A percentile compares a stretch with the other conserved stretches of the same genome.
Evolutionary conservation across 2,113 vertebrate species (phyloP).

Genomic region (Bubo bubo): DNA sequence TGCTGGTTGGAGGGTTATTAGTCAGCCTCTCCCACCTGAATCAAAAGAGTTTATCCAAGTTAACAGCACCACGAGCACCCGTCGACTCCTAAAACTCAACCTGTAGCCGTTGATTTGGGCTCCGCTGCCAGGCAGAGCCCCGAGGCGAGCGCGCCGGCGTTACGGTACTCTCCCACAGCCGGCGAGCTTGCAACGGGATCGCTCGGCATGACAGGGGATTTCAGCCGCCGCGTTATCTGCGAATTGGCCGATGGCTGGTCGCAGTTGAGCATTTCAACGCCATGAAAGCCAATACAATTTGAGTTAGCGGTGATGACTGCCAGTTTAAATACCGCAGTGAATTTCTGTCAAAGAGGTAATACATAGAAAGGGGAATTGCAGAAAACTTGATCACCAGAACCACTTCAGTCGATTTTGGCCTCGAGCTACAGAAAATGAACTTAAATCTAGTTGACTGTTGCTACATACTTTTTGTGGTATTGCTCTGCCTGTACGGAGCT

Average conservation of each 20-base stretch:
- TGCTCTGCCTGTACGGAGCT: conserved; percentile 41
- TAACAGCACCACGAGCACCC: neutral
- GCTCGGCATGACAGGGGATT: conserved; percentile 77
- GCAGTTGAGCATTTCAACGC: conserved; percentile 79
- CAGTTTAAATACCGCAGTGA: conserved; percentile 83
- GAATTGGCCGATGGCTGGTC: conserved; percentile 79
- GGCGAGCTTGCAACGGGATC: conserved; percentile 42
- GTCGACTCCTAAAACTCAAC: neutral
- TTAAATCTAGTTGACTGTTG: conserved; percentile 79
- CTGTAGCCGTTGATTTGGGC: fast-evolving
- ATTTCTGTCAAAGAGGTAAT: conserved; percentile 80
- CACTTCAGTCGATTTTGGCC: conserved; percentile 80
- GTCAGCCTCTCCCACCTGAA: neutral
- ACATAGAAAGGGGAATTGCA: conserved; percentile 74
- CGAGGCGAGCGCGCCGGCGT: neutral
- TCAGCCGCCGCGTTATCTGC: conserved; percentile 71
- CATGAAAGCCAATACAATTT: conserved; percentile 83
- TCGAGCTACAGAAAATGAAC: conserved; percentile 81
- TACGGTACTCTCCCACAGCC: neutral
- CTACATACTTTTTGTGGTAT: conserved; percentile 71
- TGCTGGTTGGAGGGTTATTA: neutral
- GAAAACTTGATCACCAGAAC: conserved; percentile 82
- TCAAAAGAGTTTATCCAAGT: neutral
- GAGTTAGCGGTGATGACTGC: conserved; percentile 84
- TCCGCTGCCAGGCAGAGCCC: neutral